phyloP scores from a whole-genome alignment of 2,888 invertebrate species.

The Pristionchus japonicus region DNA sequence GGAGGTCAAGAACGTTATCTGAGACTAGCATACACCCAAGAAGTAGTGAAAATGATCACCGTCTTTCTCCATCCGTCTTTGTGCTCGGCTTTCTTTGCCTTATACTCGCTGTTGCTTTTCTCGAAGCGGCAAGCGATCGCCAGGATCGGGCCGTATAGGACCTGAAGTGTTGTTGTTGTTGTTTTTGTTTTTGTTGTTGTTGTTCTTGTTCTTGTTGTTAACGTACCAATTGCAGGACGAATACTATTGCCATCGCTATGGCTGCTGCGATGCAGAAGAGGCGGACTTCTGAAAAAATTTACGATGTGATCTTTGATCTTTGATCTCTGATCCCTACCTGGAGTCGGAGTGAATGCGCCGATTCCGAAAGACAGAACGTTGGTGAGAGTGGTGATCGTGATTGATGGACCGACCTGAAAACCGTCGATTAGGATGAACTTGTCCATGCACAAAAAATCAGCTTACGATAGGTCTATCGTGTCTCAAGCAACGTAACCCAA shows the following conservation, averaged over 20 bases:
- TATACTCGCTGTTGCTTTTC: conserved; percentile 30
- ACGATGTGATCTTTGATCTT: neutral
- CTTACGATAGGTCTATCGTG: no score
- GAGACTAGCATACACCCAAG: no score
- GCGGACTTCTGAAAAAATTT: conserved; percentile 70
- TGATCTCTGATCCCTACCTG: conserved; percentile 59
- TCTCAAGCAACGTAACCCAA: no score
- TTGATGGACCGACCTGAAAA: conserved; percentile 69
- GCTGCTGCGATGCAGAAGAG: conserved; percentile 73
- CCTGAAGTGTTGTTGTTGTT: no score
- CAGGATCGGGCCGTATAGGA: conserved; percentile 72
- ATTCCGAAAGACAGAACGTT: conserved; percentile 74
- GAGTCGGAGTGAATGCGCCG: conserved; percentile 74
- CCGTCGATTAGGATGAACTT: no score
- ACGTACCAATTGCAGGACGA: conserved; percentile 61
- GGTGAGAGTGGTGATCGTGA: conserved; percentile 74
- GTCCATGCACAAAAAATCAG: no score
- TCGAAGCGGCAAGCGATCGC: conserved; percentile 68
- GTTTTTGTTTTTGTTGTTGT: no score
- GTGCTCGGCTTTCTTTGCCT: conserved; percentile 3
- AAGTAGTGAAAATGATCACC: no score
- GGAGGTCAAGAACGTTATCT: no score
- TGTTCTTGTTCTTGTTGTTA: no score
- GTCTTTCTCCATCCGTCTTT: conserved; percentile 45
- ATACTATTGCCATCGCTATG: conserved; percentile 71